Percentiles rank a stretch among this genome's conserved stretches.
phyloP scores from a whole-genome alignment of 2,113 vertebrate species.

The Pavo muticus region DNA sequence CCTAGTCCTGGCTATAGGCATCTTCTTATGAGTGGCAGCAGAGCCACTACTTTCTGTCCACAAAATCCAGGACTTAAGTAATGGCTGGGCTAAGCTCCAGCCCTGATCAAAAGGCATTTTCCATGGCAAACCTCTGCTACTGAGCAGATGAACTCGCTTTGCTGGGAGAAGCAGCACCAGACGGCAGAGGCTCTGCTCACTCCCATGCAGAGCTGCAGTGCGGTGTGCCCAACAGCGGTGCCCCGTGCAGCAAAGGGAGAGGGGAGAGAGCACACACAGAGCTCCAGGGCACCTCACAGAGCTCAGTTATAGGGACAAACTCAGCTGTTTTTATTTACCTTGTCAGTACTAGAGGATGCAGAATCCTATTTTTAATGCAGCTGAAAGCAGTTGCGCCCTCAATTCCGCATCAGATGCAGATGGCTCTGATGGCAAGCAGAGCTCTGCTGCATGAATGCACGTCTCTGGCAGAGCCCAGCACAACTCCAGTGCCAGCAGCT shows the following conservation, averaged over 20 bases:
- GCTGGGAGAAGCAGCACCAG: accelerated
- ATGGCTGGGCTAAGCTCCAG: background rate
- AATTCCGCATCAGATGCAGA: accelerated
- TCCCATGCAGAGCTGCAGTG: background rate
- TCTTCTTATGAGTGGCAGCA: background rate
- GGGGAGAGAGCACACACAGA: background rate
- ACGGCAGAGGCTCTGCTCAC: accelerated
- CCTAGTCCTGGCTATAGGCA: accelerated
- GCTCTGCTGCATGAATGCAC: accelerated
- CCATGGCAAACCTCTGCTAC: background rate
- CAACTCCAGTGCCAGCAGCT: background rate
- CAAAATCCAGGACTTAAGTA: background rate
- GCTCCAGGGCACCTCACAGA: accelerated
- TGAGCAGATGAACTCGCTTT: accelerated
- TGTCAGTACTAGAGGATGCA: background rate
- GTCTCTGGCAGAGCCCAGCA: accelerated
- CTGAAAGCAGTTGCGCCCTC: background rate
- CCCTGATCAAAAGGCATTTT: background rate
- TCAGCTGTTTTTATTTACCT: background rate
- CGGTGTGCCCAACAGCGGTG: accelerated
- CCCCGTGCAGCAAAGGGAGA: background rate
- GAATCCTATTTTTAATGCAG: background rate
- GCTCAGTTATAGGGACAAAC: background rate
- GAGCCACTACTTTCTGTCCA: background rate
- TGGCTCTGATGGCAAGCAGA: accelerated